Evolutionary conservation across 2,888 invertebrate species (phyloP).

Genomic region (Lasioglossum malachurum): DNA sequence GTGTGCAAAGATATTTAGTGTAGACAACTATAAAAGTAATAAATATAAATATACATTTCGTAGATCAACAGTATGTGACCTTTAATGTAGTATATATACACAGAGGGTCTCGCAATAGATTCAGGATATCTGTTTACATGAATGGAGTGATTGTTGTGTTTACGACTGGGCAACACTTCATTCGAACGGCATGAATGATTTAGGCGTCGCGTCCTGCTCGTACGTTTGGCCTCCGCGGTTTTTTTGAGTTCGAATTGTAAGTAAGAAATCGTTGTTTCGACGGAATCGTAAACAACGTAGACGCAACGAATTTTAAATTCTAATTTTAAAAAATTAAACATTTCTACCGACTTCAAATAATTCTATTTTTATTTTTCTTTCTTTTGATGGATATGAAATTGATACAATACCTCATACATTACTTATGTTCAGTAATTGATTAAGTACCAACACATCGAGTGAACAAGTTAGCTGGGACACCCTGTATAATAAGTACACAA

Average conservation of each 20-base stretch:
- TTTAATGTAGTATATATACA: not conserved
- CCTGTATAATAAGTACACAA: not conserved
- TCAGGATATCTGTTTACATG: not conserved
- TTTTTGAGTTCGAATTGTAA: not conserved
- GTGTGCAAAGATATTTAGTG: not conserved
- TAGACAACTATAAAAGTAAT: not conserved
- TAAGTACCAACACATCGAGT: too few species aligned
- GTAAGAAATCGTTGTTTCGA: not conserved
- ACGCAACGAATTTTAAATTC: not conserved
- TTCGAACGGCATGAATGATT: not conserved
- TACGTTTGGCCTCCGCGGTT: conserved; percentile 19
- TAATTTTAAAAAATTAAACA: too few species aligned
- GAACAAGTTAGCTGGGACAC: too few species aligned
- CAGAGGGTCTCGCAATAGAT: not conserved
- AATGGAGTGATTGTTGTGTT: not conserved
- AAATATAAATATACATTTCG: not conserved
- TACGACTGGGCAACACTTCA: not conserved
- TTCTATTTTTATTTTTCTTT: too few species aligned
- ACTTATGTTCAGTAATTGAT: too few species aligned
- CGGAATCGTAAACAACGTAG: not conserved
- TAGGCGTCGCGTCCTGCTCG: too few species aligned
- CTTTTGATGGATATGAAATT: too few species aligned
- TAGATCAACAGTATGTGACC: not conserved
- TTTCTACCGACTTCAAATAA: too few species aligned
- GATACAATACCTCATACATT: too few species aligned